Evolutionary conservation across 2,888 invertebrate genomes (phyloP).

Genomic region (Pseudanteris insignis): DNA sequence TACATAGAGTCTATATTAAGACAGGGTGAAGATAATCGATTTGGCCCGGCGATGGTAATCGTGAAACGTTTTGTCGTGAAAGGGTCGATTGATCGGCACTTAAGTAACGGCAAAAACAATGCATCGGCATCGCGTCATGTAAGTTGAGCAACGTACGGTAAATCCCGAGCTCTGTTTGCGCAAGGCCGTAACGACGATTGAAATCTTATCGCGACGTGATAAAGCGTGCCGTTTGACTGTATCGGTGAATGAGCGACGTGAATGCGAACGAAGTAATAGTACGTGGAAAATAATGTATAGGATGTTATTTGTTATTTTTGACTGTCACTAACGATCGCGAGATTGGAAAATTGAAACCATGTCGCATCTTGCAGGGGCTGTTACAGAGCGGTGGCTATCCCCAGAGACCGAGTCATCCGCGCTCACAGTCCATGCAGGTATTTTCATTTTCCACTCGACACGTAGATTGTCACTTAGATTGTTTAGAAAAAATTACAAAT

Average conservation of each 20-base stretch:
- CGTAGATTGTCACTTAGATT: conserved; percentile 40
- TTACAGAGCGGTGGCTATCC: conserved; percentile 62
- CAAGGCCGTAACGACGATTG: background rate
- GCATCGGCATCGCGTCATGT: too few relatives aligned
- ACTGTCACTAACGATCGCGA: conserved; percentile 14
- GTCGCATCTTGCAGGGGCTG: conserved; percentile 61
- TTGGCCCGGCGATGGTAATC: conserved; percentile 33
- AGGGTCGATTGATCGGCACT: too few relatives aligned
- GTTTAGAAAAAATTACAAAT: conserved; percentile 10
- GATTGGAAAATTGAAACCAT: conserved; percentile 21
- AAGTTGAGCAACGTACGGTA: background rate
- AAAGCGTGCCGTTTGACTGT: background rate
- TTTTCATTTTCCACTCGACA: conserved; percentile 42
- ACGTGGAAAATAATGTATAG: too few relatives aligned
- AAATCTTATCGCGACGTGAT: background rate
- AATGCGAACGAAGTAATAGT: too few relatives aligned
- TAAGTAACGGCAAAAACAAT: too few relatives aligned
- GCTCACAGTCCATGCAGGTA: conserved; percentile 63
- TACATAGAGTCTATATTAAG: too few relatives aligned
- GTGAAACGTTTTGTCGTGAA: conserved; percentile 24
- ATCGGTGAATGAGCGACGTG: background rate
- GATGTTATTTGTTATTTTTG: conserved; percentile 5
- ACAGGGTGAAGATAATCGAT: conserved; percentile 47
- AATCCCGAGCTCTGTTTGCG: background rate
- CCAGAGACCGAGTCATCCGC: conserved; percentile 53